Evolutionary conservation across 1,140 invertebrate species (phyloP).

Genomic region (Atta colombica): DNA sequence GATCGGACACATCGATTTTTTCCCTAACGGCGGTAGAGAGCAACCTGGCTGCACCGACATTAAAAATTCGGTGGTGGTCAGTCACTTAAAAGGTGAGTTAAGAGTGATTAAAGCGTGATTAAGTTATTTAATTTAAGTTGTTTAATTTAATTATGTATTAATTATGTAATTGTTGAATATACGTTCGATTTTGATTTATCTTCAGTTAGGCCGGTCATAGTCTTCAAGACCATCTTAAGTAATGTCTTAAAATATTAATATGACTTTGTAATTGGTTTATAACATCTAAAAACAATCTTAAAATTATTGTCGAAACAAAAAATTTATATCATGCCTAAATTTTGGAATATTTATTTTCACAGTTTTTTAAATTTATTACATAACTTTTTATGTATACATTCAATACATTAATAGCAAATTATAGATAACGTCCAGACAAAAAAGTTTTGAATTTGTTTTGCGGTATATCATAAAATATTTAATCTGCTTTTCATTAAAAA

Average conservation of each 20-base stretch:
- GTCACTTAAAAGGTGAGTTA: constrained; percentile 83
- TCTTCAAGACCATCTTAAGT: too few relatives aligned
- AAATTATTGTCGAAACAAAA: neutral
- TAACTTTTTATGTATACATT: neutral
- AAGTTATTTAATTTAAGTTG: neutral
- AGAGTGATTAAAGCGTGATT: neutral
- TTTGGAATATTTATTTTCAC: neutral
- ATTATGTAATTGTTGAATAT: too few relatives aligned
- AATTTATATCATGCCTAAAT: neutral
- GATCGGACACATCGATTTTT: constrained; percentile 91
- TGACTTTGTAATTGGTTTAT: too few relatives aligned
- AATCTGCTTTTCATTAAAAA: neutral
- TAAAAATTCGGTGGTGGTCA: constrained; percentile 86
- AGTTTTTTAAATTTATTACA: neutral
- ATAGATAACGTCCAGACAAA: neutral
- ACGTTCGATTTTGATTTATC: too few relatives aligned
- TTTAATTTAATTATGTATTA: neutral
- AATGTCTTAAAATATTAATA: too few relatives aligned
- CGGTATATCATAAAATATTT: neutral
- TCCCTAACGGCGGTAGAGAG: constrained; percentile 90
- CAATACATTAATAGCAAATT: neutral
- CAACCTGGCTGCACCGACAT: constrained; percentile 90
- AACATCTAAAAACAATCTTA: too few relatives aligned
- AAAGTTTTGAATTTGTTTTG: neutral
- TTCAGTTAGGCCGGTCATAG: too few relatives aligned